These are phyloP conservation scores for Aulostomus chinensis DNA, from an alignment of 2,797 vertebrate genomes.

Conservation along the genomic window DNA sequence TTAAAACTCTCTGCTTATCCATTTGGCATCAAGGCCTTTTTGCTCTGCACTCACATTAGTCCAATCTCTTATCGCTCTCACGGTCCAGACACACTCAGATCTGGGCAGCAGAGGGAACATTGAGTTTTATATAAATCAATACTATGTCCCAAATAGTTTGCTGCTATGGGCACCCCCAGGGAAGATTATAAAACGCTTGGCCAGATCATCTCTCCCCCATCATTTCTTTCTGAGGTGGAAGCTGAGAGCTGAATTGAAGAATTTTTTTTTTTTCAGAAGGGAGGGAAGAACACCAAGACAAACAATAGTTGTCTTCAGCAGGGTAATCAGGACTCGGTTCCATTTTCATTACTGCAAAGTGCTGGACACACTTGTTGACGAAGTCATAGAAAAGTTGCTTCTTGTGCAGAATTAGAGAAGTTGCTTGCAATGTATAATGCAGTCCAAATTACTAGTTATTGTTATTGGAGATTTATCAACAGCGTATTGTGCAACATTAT, in stretches of 20 bases:
- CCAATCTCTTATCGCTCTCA: constrained; percentile 66
- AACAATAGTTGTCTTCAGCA: constrained; percentile 19
- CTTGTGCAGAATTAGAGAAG: too few relatives aligned
- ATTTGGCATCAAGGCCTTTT: constrained; percentile 65
- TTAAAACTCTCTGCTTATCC: constrained; percentile 68
- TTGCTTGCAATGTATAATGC: too few relatives aligned
- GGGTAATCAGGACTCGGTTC: constrained; percentile 21
- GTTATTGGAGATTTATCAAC: too few relatives aligned
- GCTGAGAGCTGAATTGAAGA: constrained; percentile 38
- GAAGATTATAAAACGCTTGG: constrained; percentile 69
- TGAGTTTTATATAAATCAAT: constrained; percentile 78
- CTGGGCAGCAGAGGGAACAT: constrained; percentile 66
- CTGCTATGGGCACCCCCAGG: constrained; percentile 52
- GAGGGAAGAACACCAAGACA: constrained; percentile 7
- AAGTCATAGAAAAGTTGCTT: constrained; percentile 8
- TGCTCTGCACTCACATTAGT: constrained; percentile 69
- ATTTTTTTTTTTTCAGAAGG: background rate
- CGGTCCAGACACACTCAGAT: constrained; percentile 65
- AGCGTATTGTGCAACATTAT: too few relatives aligned
- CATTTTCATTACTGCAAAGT: constrained; percentile 23
- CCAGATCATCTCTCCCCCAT: constrained; percentile 57
- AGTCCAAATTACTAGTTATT: too few relatives aligned
- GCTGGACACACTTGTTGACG: background rate
- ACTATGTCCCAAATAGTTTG: constrained; percentile 69
- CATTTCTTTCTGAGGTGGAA: constrained; percentile 57